Evolutionary conservation across 1,140 invertebrate species (phyloP), one percentile per base, ranked within the genome.

Genomic region (Potamilus streckersoni): DNA sequence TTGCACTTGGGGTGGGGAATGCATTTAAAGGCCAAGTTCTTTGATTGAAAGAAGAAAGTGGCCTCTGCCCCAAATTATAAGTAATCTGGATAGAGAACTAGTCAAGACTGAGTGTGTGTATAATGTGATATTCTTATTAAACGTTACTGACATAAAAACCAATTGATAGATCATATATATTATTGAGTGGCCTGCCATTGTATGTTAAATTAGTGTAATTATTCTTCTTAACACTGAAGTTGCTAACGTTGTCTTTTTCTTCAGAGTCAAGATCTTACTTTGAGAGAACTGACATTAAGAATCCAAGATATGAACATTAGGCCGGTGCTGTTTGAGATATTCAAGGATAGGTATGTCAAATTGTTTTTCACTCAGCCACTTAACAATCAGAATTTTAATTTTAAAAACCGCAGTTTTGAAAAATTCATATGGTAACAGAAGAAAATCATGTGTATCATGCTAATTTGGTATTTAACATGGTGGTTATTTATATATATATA

Each of bases 211-310:
- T 27, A n/a, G 49, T 4, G 61, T 31, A 31, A 31, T 49, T 49
- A 49, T 49, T 49, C 6, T 8, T 49, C 38, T 49, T 49, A 49
- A 49, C 38, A 49, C 38, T 49, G 38, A 49, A 49, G 4, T 49
- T 49, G 31, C 17, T 72, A 5, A 23, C 14, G 63, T 59, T 27
- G 13, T 76, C 59, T 31, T 49, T 60, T 62, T 70, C 60, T 86
- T 82, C 82, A 92, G 91, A 91, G 91, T 71, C 92, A 93, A 60
- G 94, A 95, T 87, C 90, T 95, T 88, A 90, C 92, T 31, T 90
- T 94, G 66, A 88, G 88, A 56, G 91, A 93, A 55, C 78, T 94
- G 65, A 85, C 94, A 15, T 90, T 91, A 49, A 91, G 91, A 13
- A 85, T 91, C 0, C 91, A 92, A 75, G 92, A 92, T 81, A 83